These are phyloP conservation scores for Acropora tenuis DNA, from an alignment of 64 coral and sea anemone genomes.

Conservation along the genomic window DNA sequence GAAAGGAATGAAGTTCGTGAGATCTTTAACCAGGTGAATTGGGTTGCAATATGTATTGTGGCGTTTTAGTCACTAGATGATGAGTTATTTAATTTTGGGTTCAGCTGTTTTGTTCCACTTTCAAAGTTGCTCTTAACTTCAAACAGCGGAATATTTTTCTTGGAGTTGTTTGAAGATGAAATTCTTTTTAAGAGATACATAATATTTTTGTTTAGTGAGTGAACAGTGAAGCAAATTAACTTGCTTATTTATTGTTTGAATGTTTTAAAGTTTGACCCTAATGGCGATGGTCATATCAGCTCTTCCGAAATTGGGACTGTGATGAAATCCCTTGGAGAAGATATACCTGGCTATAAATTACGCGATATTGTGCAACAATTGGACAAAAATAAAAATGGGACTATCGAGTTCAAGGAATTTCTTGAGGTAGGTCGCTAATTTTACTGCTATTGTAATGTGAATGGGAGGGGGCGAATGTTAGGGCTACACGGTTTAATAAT, in stretches of 20 bases:
- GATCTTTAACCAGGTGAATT: conserved; percentile 21
- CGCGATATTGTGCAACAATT: conserved; percentile 66
- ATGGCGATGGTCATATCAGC: conserved; percentile 77
- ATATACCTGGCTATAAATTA: conserved; percentile 82
- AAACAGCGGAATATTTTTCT: background rate
- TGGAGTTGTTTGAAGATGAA: background rate
- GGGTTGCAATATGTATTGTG: no score
- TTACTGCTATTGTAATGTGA: background rate
- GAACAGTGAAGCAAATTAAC: background rate
- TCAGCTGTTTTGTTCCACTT: no score
- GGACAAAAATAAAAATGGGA: conserved; percentile 72
- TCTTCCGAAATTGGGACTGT: conserved; percentile 42
- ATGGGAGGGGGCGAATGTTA: background rate
- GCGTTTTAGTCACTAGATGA: no score
- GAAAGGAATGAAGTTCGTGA: conserved; percentile 42
- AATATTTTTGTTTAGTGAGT: background rate
- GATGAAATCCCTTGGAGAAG: conserved; percentile 62
- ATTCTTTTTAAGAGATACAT: background rate
- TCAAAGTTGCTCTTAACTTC: no score
- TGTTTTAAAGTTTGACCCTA: conserved; percentile 72
- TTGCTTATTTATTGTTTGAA: background rate
- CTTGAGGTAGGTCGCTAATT: conserved; percentile 58
- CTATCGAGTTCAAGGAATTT: conserved; percentile 85
- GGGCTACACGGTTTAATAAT: no score
- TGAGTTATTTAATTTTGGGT: no score